A percentile compares a stretch with the other conserved stretches of the same genome.
These are phyloP conservation scores for Laticauda laticaudata DNA, from an alignment of 2,113 vertebrate genomes.

Conservation along the genomic window DNA sequence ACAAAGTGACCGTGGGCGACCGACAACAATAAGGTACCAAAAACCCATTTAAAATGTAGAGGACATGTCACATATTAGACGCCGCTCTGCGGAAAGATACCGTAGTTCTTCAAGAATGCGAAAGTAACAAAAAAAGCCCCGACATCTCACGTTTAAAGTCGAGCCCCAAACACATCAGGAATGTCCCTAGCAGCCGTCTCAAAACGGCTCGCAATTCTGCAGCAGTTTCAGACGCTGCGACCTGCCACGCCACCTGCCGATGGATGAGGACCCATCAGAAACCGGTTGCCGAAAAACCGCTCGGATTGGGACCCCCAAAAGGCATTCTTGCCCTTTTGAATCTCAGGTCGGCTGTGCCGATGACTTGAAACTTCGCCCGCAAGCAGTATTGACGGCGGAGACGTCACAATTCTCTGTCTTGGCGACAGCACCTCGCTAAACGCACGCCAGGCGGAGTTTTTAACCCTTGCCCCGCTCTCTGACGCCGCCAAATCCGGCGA, in stretches of 20 bases:
- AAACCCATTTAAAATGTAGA: background rate
- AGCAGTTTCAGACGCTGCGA: background rate
- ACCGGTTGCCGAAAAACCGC: background rate
- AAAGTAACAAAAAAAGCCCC: background rate
- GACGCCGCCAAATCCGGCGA: background rate
- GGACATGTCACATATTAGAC: background rate
- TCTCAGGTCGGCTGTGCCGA: background rate
- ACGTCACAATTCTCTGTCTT: conserved; percentile 9
- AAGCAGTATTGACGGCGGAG: background rate
- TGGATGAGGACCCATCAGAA: background rate
- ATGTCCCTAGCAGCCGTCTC: background rate
- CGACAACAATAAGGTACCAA: background rate
- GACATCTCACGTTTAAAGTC: background rate
- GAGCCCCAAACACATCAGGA: background rate
- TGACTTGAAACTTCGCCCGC: background rate
- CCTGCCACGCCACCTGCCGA: background rate
- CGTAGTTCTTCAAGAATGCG: background rate
- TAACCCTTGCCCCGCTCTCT: background rate
- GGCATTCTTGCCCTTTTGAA: background rate
- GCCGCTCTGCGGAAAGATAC: background rate
- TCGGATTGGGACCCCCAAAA: too few relatives aligned
- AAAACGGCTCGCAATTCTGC: too few relatives aligned
- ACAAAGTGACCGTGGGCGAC: background rate
- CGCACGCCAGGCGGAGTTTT: background rate
- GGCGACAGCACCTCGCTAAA: background rate